Evolutionary conservation across 2,113 vertebrate genomes (phyloP), one percentile per base, ranked within the genome.

Genomic region (Ailurus styani): DNA sequence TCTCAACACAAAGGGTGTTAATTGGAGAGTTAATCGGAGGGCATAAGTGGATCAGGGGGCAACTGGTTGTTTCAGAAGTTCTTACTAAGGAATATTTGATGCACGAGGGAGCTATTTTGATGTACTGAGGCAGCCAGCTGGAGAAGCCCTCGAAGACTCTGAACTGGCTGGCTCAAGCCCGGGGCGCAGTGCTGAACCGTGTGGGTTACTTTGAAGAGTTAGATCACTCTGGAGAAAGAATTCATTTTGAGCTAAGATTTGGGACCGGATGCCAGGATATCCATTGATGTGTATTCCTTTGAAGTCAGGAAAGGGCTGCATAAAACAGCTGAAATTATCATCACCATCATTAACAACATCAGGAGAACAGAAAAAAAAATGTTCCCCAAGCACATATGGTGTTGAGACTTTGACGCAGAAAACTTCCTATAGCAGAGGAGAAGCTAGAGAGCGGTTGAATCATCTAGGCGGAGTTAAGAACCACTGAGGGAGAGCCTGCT

Each of bases 41-140:
- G 0, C 13, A 3, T 1, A 3, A 1, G 11, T n/a, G 42, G 7
- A 8, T 47, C 8, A 2, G 31, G 57, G n/a, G n/a, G 5, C 23
- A 29, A 57, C 7, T 17, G 31, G 11, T 6, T 27, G 5, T 6
- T 57, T 72, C 23, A 47, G 45, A 72, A 50, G 18, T n/a, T 73
- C 60, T 84, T 47, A 52, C 57, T 54, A 54, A 84, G 20, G 20
- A 29, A 15, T 50, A 66, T 31, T 90, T 64, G 78, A 50, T 17
- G 47, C 17, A 7, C 4, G 6, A 29, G 54, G 37, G 25, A 55
- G 25, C 25, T 31, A 29, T 13, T 91, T 42, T 68, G 31, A 47
- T 62, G 27, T 29, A 17, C 23, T 13, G 54, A 68, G 27, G 42
- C 78, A 54, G 62, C 17, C n/a, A 78, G 20, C 29, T 60, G 18